Base-by-base conservation (phyloP, 2,888 invertebrate species). In the Ophion ellenae region DNA sequence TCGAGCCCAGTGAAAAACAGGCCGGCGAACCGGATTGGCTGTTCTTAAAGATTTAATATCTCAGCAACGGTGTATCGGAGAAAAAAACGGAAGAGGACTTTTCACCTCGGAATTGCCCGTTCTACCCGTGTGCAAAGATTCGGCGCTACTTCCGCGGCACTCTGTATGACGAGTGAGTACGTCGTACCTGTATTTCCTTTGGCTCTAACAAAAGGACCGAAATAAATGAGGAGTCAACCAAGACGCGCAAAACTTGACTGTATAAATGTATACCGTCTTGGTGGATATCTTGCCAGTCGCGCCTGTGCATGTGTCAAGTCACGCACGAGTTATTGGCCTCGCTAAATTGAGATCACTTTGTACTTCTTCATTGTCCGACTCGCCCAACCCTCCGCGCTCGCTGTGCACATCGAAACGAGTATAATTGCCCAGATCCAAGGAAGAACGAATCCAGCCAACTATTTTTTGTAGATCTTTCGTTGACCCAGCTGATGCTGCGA, bases 251-350 rank as follows among this genome's bases (percentile, higher is more conserved):
- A 80, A 67, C 73, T 81, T 28, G n/a, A 81, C 24, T 63, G 45
- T 57, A 77, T 2, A 11, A 7, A 76, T 63, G 47, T 6, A 63
- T 59, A 78, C 28, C 59, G 57, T 45, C 66, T 14, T 66, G 24
- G 59, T 66, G 20, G 74, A 81, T 73, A 45, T 66, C 66, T 81
- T 59, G 59, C 24, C 24, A 2, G 0, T 40, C 69, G 20, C 67
- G 40, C 59, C 20, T n/a, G 45, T 57, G 57, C 40, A 40, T 66
- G 20, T 2, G 7, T 1, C 59, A 36, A 57, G 40, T 74, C 11
- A 36, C 57, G 53, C 57, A 59, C 53, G 57, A 71, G 73, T 80
- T 80, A 80, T 64, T 70, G 57, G 64, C 80, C 80, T 45, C 53
- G 57, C 40, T 80, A 73, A 80, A 80, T 40, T 66, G 36, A 40